A percentile compares a stretch with the other conserved stretches of the same genome.
phyloP scores from a whole-genome alignment of 2,113 vertebrate species.

The Macroglossus sobrinus region DNA sequence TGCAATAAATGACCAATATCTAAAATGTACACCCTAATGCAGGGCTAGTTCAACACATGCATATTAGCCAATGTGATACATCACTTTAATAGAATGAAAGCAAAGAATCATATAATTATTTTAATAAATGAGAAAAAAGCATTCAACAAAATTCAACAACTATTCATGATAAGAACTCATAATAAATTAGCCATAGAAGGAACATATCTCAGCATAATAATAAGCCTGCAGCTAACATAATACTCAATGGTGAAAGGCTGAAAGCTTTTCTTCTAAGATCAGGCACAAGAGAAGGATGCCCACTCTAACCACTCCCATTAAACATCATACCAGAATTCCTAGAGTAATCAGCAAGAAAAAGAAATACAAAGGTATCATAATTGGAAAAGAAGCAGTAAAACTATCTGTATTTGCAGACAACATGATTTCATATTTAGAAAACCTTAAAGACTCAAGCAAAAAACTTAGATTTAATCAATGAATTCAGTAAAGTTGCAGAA shows the following conservation, averaged over 20 bases:
- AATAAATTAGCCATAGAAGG: neutral
- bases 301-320: neutral
- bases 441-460: neutral
- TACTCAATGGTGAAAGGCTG: neutral
- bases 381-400: neutral
- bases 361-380: neutral
- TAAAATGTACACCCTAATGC: neutral
- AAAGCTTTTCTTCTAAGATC: neutral
- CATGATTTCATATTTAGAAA: neutral
- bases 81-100: neutral
- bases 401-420: neutral
- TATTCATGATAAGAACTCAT: neutral
- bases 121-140: neutral
- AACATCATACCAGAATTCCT: neutral
- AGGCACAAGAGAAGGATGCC: neutral
- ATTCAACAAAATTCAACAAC: neutral
- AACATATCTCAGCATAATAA: neutral
- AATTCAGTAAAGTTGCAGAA: neutral
- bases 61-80: neutral
- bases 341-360: neutral
- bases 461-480: neutral
- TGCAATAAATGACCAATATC: constrained; percentile 14
- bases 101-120: neutral
- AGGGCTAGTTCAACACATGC: neutral
- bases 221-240: neutral